A percentile compares a stretch with the other conserved stretches of the same genome.
Conservation (phyloP, 1,140 invertebrate genomes). For the Lepidotrigona ventralis region DNA sequence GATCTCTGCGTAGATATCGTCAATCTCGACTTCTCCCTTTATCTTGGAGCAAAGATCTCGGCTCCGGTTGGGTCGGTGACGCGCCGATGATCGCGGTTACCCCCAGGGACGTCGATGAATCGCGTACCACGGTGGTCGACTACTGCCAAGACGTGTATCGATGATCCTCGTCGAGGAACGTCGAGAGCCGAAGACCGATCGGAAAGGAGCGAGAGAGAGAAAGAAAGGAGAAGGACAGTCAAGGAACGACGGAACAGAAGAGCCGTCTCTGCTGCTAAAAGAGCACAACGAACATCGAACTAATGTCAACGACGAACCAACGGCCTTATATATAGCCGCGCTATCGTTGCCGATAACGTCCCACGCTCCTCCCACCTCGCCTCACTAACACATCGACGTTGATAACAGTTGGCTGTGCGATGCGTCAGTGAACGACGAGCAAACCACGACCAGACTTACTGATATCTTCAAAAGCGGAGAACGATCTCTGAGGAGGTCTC, state of each 20-base stretch:
- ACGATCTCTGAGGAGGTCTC: too few species aligned
- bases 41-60: neutral
- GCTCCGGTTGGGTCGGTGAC: neutral
- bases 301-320: conserved; percentile 45
- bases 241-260: neutral
- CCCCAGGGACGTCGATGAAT: neutral
- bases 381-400: conserved; percentile 32
- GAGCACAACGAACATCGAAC: conserved; percentile 45
- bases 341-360: conserved; percentile 48
- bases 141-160: neutral
- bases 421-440: conserved; percentile 11
- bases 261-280: neutral
- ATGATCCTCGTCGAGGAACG: neutral
- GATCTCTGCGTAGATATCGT: neutral
- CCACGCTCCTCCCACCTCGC: neutral
- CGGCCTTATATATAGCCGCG: conserved; percentile 61
- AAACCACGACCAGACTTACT: neutral
- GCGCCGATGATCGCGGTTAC: conserved; percentile 8
- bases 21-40: neutral
- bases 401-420: conserved; percentile 50
- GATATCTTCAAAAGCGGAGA: neutral
- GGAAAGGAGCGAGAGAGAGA: too few species aligned
- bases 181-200: neutral
- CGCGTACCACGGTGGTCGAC: conserved; percentile 24
- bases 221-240: neutral